Evolutionary conservation across 2,888 invertebrate genomes (phyloP), one percentile per base, ranked within the genome.

Genomic region (Trichacis sp.): DNA sequence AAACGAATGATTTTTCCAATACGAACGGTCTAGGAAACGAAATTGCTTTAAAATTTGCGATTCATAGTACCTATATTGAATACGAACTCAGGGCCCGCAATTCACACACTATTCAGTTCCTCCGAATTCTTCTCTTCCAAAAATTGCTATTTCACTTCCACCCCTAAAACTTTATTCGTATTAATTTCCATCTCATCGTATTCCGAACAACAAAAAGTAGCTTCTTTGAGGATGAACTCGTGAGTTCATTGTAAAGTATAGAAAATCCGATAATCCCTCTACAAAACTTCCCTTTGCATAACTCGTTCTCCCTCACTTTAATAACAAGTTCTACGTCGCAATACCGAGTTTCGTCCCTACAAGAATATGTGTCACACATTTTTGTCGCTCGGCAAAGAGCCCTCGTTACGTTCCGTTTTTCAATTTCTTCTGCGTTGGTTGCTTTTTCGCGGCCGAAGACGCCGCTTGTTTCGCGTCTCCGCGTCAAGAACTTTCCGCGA

Each of bases 401-500:
- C n/a, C 30, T 12, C 33, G 17, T 17, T 11, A 30, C 33, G 20
- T 36, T 36, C n/a, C 36, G 36, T 49, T 49, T 19, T 36, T 49
- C 19, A 49, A 36, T 58, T 51, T 58, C 54, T 46, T 50, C n/a
- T 14, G 40, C 60, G 50, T 57, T 65, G 42, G 65, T 61, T 51
- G 51, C 57, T 61, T 61, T 65, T 61, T 58, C 58, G 45, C 52
- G 49, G 62, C 51, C 66, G 58, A 48, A 58, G 56, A n/a, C 36
- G 50, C 19, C 33, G 54, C 65, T 62, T 62, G 62, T 61, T 58
- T 58, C 58, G 42, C 43, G 48, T 48, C 29, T 9, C 29, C 46
- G 48, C 48, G 61, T 61, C 60, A 61, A 64, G 47, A 64, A 68
- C 49, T 64, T 61, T 56, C 52, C 56, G 53, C 56, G 63, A 63